A percentile compares a stretch with the other conserved stretches of the same genome.
Conservation (phyloP, 2,113 vertebrate genomes). For the Tricholaema leucomelas region DNA sequence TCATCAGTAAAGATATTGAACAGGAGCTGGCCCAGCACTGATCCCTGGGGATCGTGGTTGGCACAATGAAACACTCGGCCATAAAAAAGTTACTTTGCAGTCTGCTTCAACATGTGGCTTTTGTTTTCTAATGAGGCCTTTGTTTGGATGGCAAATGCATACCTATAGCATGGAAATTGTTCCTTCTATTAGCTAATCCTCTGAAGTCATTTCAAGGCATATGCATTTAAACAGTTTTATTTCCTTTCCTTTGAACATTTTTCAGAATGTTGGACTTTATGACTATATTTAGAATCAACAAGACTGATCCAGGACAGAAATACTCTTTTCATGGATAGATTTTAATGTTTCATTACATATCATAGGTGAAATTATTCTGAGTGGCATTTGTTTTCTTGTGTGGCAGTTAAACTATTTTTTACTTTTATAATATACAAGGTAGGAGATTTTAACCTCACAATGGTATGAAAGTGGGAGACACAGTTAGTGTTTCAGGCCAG, state of each 20-base stretch:
- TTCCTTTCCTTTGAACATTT: conserved; percentile 40
- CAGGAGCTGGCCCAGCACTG: too few relatives aligned
- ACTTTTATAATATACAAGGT: conserved; percentile 3
- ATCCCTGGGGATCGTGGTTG: too few relatives aligned
- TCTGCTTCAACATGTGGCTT: not conserved
- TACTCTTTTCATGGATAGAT: not conserved
- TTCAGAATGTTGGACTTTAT: not conserved
- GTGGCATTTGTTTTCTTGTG: not conserved
- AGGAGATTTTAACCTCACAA: not conserved
- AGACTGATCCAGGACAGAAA: not conserved
- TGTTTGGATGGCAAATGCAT: conserved; percentile 12
- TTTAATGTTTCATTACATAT: not conserved
- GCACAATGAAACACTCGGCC: not conserved
- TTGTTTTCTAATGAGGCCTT: not conserved
- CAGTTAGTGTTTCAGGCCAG: not conserved
- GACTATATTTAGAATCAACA: not conserved
- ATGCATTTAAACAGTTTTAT: not conserved
- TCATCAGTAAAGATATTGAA: too few relatives aligned
- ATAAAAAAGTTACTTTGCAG: not conserved
- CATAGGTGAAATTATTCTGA: not conserved
- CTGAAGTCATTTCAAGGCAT: conserved; percentile 21
- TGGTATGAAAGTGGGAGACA: not conserved
- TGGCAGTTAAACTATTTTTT: conserved; percentile 41
- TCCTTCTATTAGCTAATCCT: not conserved
- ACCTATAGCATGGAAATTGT: not conserved